Percentiles rank a stretch among this genome's conserved stretches.
These are phyloP conservation scores for Diachrysia chrysitis DNA, from an alignment of 2,888 invertebrate species.

Conservation along the genomic window DNA sequence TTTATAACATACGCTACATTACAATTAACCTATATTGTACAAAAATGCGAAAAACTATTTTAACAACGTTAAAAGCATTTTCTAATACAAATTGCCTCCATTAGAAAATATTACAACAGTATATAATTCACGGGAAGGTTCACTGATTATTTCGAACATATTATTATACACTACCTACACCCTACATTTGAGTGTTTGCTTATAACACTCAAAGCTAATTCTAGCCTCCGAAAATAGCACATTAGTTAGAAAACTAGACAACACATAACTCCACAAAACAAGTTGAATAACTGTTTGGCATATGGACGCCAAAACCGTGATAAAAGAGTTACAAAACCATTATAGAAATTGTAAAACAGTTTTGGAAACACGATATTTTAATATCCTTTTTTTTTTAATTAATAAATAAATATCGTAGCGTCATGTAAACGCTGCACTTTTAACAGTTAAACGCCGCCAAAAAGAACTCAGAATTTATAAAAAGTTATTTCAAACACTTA, in stretches of 20 bases:
- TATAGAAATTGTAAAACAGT: no score
- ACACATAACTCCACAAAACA: neutral
- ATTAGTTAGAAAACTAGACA: neutral
- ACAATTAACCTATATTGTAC: conserved; percentile 40
- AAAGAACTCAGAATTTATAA: no score
- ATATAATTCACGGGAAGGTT: conserved; percentile 2
- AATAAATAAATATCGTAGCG: no score
- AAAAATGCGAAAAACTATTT: conserved; percentile 43
- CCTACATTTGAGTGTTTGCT: neutral
- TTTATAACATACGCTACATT: conserved; percentile 18
- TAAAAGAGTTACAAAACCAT: no score
- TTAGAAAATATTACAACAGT: conserved; percentile 24
- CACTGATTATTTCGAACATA: conserved; percentile 1
- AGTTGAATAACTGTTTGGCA: no score
- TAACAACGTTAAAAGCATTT: conserved; percentile 35
- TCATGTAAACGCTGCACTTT: no score
- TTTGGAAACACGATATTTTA: no score
- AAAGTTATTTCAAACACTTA: conserved; percentile 22
- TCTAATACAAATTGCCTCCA: conserved; percentile 37
- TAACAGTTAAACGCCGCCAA: no score
- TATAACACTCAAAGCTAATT: conserved; percentile 8
- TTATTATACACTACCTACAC: neutral
- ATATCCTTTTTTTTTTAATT: no score
- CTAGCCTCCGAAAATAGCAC: neutral
- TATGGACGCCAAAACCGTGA: no score